phyloP scores from a whole-genome alignment of 2,888 invertebrate genomes.

The Stegophylla sp. region DNA sequence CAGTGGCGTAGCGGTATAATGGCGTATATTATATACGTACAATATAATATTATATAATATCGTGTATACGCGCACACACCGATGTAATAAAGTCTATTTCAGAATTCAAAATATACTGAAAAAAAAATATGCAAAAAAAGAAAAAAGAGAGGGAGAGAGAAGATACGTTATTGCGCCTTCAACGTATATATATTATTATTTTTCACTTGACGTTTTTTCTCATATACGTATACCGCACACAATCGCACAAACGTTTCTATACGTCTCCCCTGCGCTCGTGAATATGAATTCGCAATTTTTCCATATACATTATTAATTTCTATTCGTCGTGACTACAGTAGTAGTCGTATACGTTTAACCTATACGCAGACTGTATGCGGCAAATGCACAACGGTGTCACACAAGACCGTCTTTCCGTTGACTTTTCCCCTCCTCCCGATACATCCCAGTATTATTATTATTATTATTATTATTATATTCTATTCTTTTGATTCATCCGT shows the following conservation, averaged over 20 bases:
- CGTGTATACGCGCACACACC: not conserved
- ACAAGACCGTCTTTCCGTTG: slow-evolving; percentile 14
- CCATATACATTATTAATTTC: slow-evolving; percentile 44
- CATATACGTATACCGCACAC: no score
- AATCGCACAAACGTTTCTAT: not conserved
- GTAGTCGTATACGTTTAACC: not conserved
- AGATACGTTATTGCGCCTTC: not conserved
- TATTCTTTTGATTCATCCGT: slow-evolving; percentile 39
- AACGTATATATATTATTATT: slow-evolving; percentile 2
- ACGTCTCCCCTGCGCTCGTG: not conserved
- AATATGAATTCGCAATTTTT: not conserved
- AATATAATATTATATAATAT: no score
- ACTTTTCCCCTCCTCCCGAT: slow-evolving; percentile 25
- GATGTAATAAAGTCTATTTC: not conserved
- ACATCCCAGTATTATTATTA: no score
- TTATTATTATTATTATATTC: no score
- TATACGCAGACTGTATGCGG: not conserved
- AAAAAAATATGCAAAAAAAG: no score
- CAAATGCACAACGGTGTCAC: not conserved
- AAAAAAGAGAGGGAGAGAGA: no score
- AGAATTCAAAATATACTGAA: not conserved
- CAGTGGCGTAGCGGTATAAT: no score
- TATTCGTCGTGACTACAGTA: not conserved
- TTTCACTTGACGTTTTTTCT: slow-evolving; percentile 36
- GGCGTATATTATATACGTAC: no score